Evolutionary conservation across 2,113 vertebrate genomes (phyloP).

Genomic region (cattle (Bos taurus)): DNA sequence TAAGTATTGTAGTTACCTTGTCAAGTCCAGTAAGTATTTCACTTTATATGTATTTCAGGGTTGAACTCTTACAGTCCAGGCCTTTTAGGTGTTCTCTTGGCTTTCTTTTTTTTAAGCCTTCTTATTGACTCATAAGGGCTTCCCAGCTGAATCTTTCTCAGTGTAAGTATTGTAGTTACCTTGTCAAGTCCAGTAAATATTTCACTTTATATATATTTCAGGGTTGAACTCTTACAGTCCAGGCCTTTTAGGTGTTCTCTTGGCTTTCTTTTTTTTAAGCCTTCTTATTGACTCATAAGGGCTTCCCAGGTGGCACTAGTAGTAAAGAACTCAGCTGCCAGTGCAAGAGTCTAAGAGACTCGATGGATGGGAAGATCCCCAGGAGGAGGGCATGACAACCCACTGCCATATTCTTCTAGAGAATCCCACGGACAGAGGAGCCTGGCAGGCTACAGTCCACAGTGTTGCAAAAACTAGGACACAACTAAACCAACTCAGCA

Average conservation of each 20-base stretch:
- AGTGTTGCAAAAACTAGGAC: neutral
- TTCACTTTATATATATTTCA: constrained; percentile 2
- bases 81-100: neutral
- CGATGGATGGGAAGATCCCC: neutral
- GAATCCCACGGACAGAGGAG: neutral
- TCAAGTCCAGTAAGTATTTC: constrained; percentile 14
- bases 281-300: neutral
- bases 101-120: neutral
- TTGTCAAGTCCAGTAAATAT: constrained; percentile 5
- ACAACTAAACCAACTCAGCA: neutral
- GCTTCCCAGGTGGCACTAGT: neutral
- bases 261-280: neutral
- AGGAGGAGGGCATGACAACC: neutral
- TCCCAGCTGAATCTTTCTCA: neutral
- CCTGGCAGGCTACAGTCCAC: neutral
- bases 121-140: neutral
- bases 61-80: neutral
- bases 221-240: neutral
- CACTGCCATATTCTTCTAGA: neutral
- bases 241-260: neutral
- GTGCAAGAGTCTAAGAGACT: neutral
- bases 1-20: neutral
- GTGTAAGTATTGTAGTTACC: neutral
- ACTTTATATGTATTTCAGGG: neutral
- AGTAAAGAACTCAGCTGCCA: neutral